A percentile compares a stretch with the other conserved stretches of the same genome.
Conservation (phyloP, 2,888 invertebrate genomes). For the Leptothorax acervorum region DNA sequence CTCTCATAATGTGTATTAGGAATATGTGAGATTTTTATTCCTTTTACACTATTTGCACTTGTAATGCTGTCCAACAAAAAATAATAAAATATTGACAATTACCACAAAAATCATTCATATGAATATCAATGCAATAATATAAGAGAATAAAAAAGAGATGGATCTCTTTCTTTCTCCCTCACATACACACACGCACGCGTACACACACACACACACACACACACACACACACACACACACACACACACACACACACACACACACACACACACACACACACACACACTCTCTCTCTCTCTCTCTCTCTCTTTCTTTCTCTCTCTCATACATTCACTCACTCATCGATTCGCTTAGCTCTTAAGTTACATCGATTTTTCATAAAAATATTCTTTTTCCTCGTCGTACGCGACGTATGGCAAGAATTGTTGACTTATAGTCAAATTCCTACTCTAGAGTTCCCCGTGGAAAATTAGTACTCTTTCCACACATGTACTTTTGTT, state of each 20-base stretch:
- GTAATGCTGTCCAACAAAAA: conserved; percentile 45
- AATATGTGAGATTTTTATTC: conserved; percentile 45
- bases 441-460: conserved; percentile 75
- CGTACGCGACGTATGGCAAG: conserved; percentile 78
- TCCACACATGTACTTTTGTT: conserved; percentile 68
- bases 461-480: conserved; percentile 70
- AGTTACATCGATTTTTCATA: conserved; percentile 79
- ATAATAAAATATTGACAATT: conserved; percentile 47
- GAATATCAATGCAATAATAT: conserved; percentile 36
- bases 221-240: background rate
- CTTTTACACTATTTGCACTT: conserved; percentile 49
- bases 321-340: background rate
- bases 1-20: conserved; percentile 54
- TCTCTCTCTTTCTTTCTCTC: background rate
- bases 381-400: conserved; percentile 81
- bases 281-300: background rate
- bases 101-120: conserved; percentile 37
- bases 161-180: conserved; percentile 6
- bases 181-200: too few species aligned
- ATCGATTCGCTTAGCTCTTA: conserved; percentile 58
- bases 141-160: conserved; percentile 40
- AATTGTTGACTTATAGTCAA: conserved; percentile 75
- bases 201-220: too few species aligned
- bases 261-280: background rate
- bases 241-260: background rate